Evolutionary conservation across 2,113 vertebrate species (phyloP).

Genomic region (Natator depressus): DNA sequence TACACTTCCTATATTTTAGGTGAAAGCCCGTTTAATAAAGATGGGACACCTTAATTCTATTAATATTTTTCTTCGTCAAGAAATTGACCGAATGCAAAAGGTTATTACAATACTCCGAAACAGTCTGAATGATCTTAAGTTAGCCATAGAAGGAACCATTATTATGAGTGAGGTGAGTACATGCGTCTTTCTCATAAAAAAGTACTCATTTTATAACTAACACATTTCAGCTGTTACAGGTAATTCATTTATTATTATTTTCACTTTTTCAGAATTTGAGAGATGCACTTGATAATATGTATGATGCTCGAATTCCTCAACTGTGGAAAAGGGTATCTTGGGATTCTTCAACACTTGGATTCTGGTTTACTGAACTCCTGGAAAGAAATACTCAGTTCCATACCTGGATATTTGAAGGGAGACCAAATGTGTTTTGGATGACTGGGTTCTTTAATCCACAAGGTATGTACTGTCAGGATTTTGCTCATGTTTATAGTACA

Average conservation of each 20-base stretch:
- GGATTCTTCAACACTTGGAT: constrained; percentile 84
- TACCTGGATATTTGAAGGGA: constrained; percentile 81
- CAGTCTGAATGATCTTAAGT: constrained; percentile 77
- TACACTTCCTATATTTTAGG: constrained; percentile 66
- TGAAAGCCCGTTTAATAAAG: constrained; percentile 78
- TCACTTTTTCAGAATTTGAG: constrained; percentile 76
- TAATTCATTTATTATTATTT: not conserved
- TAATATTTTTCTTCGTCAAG: constrained; percentile 86
- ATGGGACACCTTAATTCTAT: constrained; percentile 84
- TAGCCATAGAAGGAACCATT: constrained; percentile 84
- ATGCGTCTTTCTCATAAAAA: not conserved
- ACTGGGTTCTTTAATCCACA: constrained; percentile 86
- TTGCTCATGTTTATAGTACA: not conserved
- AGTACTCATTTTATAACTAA: not conserved
- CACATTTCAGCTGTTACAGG: not conserved
- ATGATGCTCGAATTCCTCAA: constrained; percentile 81
- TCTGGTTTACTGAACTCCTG: constrained; percentile 85
- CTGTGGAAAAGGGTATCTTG: constrained; percentile 82
- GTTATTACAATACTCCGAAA: constrained; percentile 76
- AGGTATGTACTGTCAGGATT: constrained; percentile 64
- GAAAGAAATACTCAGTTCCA: constrained; percentile 82
- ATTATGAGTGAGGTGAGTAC: constrained; percentile 84
- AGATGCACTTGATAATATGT: constrained; percentile 83
- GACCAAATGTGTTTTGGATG: constrained; percentile 83
- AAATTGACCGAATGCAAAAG: constrained; percentile 84